Evolutionary conservation across 1,140 invertebrate genomes (phyloP), one percentile per base, ranked within the genome.

Genomic region (Agrypnia vestita): DNA sequence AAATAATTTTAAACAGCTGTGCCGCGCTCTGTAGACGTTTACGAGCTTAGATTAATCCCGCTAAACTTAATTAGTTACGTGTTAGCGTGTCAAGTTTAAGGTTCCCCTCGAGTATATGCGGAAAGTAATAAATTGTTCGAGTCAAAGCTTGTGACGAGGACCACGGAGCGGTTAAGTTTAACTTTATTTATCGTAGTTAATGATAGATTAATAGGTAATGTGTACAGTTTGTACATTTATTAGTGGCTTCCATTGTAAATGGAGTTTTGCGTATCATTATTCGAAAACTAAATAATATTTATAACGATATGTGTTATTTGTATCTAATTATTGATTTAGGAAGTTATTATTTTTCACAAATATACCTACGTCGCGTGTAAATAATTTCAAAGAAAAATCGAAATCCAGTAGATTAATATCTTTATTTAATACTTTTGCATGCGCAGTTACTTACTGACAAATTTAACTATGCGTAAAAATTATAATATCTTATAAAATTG

Each of bases 141-240:
- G 64, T 67, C 47, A 69, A 78, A 78, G 67, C 62, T 72, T 78
- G 76, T 78, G 76, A 78, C 71, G 76, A 47, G 67, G 35, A 78
- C 19, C 71, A 17, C 47, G 64, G 49, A 15, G 51, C 56, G 21
- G 47, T 78, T 78, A 44, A 55, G 61, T 67, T 64, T 78, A 78
- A 69, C 21, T 19, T 78, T 77, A 77, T 69, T 78, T 78, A 69
- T 69, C 15, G 62, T 69, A 78, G 62, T 43, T 78, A 75, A 75
- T 46, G 46, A 43, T 56, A 75, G 55, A 59, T 12, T 59, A 59
- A 61, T 59, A 61, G 55, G 56, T 59, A 44, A 59, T 73, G 3
- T 72, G 69, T 72, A 73, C 10, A 53, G 49, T 46, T 25, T 73
- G 49, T 55, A 73, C 46, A 55, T 53, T 21, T 35, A 25, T 61